Evolutionary conservation across 2,888 invertebrate species (phyloP).

Genomic region (Diogma glabrata): DNA sequence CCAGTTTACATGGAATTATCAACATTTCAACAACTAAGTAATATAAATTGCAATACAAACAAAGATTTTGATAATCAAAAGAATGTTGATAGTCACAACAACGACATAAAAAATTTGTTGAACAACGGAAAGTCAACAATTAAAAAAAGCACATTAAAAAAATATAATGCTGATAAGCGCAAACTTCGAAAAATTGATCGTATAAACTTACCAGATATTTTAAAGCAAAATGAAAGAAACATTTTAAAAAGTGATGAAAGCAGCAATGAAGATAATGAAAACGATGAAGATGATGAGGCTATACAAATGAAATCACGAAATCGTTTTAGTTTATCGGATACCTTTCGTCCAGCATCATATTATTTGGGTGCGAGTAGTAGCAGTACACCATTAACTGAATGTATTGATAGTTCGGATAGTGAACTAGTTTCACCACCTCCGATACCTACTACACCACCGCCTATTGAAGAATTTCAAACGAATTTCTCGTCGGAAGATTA

Average conservation of each 20-base stretch:
- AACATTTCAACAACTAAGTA: conserved; percentile 31
- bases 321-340: conserved; percentile 76
- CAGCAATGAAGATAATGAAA: conserved; percentile 77
- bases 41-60: no score
- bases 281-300: conserved; percentile 59
- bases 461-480: conserved; percentile 54
- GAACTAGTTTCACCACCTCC: conserved; percentile 70
- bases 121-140: conserved; percentile 33
- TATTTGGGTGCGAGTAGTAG: conserved; percentile 64
- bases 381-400: conserved; percentile 50
- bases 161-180: conserved; percentile 13
- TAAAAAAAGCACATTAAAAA: conserved; percentile 26
- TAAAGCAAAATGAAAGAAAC: conserved; percentile 34
- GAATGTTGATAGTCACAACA: conserved; percentile 20
- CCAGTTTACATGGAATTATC: conserved; percentile 79
- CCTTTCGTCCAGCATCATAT: conserved; percentile 78
- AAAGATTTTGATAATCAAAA: conserved; percentile 22
- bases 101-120: conserved; percentile 17
- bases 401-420: conserved; percentile 70
- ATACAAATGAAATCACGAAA: conserved; percentile 55
- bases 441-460: conserved; percentile 60
- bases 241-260: conserved; percentile 39
- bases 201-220: conserved; percentile 48
- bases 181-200: conserved; percentile 24
- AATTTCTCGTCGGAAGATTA: conserved; percentile 36